These are phyloP conservation scores for Drosophila nigromelanica DNA, from an alignment of 1,140 invertebrate genomes.

Conservation along the genomic window DNA sequence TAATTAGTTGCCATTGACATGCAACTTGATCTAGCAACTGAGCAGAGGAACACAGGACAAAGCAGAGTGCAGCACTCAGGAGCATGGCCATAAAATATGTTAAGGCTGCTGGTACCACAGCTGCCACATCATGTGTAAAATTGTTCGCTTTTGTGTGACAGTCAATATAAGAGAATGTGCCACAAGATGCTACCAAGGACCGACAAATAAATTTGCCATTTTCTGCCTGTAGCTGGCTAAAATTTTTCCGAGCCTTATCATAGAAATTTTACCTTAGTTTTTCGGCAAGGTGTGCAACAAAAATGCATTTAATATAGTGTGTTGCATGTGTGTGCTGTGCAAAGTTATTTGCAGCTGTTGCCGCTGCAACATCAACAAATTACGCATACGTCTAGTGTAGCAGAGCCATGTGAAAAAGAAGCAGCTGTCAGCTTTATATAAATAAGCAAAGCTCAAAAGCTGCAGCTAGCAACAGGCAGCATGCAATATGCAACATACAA, in stretches of 20 bases:
- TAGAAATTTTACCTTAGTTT: slow-evolving; percentile 48
- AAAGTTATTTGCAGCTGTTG: slow-evolving; percentile 15
- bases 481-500: slow-evolving; percentile 53
- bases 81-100: slow-evolving; percentile 37
- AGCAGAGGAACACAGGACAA: background rate
- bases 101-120: slow-evolving; percentile 21
- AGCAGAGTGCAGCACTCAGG: background rate
- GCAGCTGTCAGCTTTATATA: slow-evolving; percentile 42
- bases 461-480: slow-evolving; percentile 27
- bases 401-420: slow-evolving; percentile 26
- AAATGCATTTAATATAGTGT: slow-evolving; percentile 76
- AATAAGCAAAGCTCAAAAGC: slow-evolving; percentile 38
- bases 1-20: slow-evolving; percentile 35
- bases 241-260: slow-evolving; percentile 51
- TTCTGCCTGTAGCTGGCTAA: slow-evolving; percentile 43
- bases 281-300: slow-evolving; percentile 64
- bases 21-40: slow-evolving; percentile 3
- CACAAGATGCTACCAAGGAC: slow-evolving; percentile 57
- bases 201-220: slow-evolving; percentile 76
- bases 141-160: slow-evolving; percentile 43
- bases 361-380: slow-evolving; percentile 63
- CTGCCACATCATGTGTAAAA: slow-evolving; percentile 55
- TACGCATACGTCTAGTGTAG: slow-evolving; percentile 72
- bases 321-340: slow-evolving; percentile 23
- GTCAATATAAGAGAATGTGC: slow-evolving; percentile 53